Evolutionary conservation across 2,797 vertebrate genomes (phyloP).

Genomic region (Clarias pachynema): DNA sequence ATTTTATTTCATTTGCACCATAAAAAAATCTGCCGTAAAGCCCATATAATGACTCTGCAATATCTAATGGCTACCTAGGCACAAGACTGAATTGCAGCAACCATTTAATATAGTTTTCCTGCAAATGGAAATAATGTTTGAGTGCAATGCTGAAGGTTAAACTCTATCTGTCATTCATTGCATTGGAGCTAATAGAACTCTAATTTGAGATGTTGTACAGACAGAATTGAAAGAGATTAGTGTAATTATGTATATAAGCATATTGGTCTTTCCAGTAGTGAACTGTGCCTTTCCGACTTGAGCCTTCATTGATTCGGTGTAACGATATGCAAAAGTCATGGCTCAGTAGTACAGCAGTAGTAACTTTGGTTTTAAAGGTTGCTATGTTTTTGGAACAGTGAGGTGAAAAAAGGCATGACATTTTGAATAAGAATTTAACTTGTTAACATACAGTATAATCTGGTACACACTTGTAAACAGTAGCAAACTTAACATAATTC

Average conservation of each 20-base stretch:
- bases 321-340: no score
- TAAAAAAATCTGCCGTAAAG: background rate
- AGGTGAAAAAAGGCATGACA: no score
- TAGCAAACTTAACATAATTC: no score
- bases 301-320: no score
- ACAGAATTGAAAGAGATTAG: slow-evolving; percentile 28
- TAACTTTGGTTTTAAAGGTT: no score
- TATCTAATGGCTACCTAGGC: background rate
- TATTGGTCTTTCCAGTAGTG: background rate
- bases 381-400: no score
- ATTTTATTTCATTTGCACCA: background rate
- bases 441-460: no score
- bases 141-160: slow-evolving; percentile 1
- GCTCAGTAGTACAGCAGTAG: no score
- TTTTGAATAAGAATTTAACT: no score
- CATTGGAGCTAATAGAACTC: slow-evolving; percentile 24
- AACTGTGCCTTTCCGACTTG: no score
- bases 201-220: slow-evolving; percentile 33
- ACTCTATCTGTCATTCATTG: background rate
- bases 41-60: slow-evolving; percentile 6
- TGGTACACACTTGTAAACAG: no score
- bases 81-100: background rate
- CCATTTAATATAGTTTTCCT: background rate
- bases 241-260: slow-evolving; percentile 23
- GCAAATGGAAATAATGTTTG: slow-evolving; percentile 8